Percentiles rank a stretch among this genome's conserved stretches.
These are phyloP conservation scores for Pagrus major DNA, from an alignment of 2,113 vertebrate genomes.

Conservation along the genomic window DNA sequence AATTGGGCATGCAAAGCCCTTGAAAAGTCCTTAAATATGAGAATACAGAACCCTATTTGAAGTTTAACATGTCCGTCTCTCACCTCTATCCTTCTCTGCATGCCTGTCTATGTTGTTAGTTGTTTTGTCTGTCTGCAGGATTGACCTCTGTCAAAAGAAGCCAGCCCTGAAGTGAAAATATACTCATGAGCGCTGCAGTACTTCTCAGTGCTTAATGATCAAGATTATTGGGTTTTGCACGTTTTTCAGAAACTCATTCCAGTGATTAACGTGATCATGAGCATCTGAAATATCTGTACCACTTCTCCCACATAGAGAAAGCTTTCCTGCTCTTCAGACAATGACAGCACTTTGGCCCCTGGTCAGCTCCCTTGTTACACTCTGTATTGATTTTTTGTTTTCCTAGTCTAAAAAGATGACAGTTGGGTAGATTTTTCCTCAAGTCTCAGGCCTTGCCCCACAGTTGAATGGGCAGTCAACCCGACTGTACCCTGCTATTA, in stretches of 20 bases:
- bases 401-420: slow-evolving; percentile 17
- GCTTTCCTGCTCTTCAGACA: not conserved
- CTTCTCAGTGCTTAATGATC: not conserved
- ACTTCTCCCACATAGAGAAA: not conserved
- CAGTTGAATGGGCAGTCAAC: slow-evolving; percentile 36
- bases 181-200: not conserved
- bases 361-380: slow-evolving; percentile 10
- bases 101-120: not conserved
- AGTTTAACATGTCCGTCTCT: not conserved
- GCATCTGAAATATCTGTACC: not conserved
- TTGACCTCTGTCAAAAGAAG: not conserved
- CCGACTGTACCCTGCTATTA: slow-evolving; percentile 19
- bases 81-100: not conserved
- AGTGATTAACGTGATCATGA: not conserved
- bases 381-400: slow-evolving; percentile 40
- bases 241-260: too few relatives aligned
- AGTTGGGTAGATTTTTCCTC: slow-evolving; percentile 36
- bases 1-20: too few relatives aligned
- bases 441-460: slow-evolving; percentile 15
- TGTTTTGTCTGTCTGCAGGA: slow-evolving; percentile 4
- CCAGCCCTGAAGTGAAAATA: not conserved
- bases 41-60: too few relatives aligned
- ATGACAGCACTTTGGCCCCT: slow-evolving; percentile 13
- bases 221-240: not conserved
- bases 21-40: too few relatives aligned